Evolutionary conservation across 2,113 vertebrate species (phyloP).

Genomic region (Chamaea fasciata): DNA sequence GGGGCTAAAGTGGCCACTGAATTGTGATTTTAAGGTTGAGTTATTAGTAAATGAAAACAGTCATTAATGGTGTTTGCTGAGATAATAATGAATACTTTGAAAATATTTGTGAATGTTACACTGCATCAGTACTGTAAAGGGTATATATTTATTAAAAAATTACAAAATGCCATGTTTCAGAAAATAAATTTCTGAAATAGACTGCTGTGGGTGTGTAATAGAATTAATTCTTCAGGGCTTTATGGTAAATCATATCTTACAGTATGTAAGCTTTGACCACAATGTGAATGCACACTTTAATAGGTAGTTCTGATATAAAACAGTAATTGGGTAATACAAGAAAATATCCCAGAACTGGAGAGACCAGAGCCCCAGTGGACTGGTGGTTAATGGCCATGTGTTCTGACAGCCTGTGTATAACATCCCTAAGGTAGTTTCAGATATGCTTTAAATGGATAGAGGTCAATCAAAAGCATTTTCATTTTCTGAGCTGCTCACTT

Average conservation of each 20-base stretch:
- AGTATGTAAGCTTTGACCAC: background rate
- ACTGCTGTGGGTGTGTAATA: background rate
- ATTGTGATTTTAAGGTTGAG: background rate
- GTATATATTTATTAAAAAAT: background rate
- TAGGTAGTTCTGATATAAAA: background rate
- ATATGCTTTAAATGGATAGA: background rate
- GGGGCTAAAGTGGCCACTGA: background rate
- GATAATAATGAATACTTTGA: background rate
- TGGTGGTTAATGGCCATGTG: background rate
- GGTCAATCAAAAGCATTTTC: conserved; percentile 2
- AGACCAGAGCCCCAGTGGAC: background rate
- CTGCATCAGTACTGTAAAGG: background rate
- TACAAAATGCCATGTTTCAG: background rate
- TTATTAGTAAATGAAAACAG: background rate
- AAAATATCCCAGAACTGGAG: background rate
- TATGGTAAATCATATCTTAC: background rate
- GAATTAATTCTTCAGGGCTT: background rate
- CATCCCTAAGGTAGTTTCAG: background rate
- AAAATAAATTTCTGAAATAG: background rate
- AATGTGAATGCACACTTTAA: background rate
- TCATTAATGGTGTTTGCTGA: background rate
- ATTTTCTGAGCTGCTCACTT: background rate
- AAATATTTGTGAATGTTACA: background rate
- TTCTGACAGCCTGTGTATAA: background rate
- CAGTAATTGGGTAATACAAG: background rate